A percentile compares a stretch with the other conserved stretches of the same genome.
Evolutionary conservation across 1,140 invertebrate species (phyloP).

Genomic region (Marisa cornuarietis): DNA sequence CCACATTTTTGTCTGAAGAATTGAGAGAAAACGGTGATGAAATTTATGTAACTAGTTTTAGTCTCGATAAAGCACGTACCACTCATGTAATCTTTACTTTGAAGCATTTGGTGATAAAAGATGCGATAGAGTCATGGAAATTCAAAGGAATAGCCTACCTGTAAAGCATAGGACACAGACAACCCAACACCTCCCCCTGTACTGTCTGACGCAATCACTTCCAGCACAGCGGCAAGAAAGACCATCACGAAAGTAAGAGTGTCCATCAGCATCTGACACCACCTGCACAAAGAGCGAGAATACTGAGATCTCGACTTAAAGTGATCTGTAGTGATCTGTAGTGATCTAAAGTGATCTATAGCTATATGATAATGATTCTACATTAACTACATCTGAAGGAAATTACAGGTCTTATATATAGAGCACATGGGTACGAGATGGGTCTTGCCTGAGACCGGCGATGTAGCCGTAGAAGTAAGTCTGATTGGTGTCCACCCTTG

Average conservation of each 20-base stretch:
- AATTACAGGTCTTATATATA: not conserved
- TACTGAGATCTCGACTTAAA: not conserved
- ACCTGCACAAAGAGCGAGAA: slow-evolving; percentile 36
- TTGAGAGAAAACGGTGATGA: too few relatives aligned
- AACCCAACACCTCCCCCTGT: slow-evolving; percentile 56
- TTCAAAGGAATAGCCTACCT: slow-evolving; percentile 44
- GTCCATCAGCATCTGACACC: slow-evolving; percentile 62
- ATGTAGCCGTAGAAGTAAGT: slow-evolving; percentile 50
- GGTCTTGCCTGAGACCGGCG: slow-evolving; percentile 14
- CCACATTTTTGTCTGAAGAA: too few relatives aligned
- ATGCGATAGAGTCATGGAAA: slow-evolving; percentile 72
- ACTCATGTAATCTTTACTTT: too few relatives aligned
- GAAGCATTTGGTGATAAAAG: too few relatives aligned
- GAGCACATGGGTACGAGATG: not conserved
- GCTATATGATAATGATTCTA: too few relatives aligned
- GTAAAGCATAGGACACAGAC: slow-evolving; percentile 62
- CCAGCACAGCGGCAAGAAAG: slow-evolving; percentile 87
- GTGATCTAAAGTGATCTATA: too few relatives aligned
- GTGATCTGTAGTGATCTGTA: too few relatives aligned
- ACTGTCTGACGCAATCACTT: slow-evolving; percentile 77
- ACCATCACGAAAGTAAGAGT: slow-evolving; percentile 72
- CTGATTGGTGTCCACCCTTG: slow-evolving; percentile 64
- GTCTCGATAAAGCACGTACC: too few relatives aligned
- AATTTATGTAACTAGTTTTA: too few relatives aligned
- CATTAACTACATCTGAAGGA: not conserved